phyloP scores from a whole-genome alignment of 37 sponge, comb jelly and placozoan genomes.

The Halichondria panicea region DNA sequence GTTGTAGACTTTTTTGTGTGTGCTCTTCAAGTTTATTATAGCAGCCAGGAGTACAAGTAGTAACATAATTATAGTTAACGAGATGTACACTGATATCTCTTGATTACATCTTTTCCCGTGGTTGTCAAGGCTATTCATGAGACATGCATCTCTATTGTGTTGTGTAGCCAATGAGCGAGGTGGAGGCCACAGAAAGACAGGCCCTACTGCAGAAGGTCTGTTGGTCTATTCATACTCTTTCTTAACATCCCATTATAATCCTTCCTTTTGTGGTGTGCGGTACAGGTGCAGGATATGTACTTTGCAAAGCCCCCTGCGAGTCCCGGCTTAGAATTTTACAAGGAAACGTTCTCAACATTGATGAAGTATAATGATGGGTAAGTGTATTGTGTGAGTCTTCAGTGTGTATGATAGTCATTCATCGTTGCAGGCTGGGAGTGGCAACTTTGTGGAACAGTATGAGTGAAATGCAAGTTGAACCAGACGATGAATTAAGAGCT shows the following conservation, averaged over 20 bases:
- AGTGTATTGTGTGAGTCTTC: not conserved
- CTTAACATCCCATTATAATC: not conserved
- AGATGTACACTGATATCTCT: too few species aligned
- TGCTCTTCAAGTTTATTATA: not conserved
- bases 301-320: slow-evolving; percentile 77
- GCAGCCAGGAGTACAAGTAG: not conserved
- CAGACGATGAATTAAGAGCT: slow-evolving; percentile 43
- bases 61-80: too few species aligned
- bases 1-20: not conserved
- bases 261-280: not conserved
- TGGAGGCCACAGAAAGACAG: slow-evolving; percentile 40
- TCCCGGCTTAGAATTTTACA: slow-evolving; percentile 72
- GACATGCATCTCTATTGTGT: not conserved
- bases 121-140: not conserved
- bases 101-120: not conserved
- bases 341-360: slow-evolving; percentile 56
- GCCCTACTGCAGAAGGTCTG: slow-evolving; percentile 42
- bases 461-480: slow-evolving; percentile 46
- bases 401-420: too few species aligned
- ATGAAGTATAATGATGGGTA: slow-evolving; percentile 77
- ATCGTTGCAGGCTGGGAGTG: slow-evolving; percentile 42
- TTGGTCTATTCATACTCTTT: not conserved
- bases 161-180: slow-evolving; percentile 16
- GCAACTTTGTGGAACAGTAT: slow-evolving; percentile 46
- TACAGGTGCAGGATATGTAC: slow-evolving; percentile 79